Percentiles rank a stretch among this genome's conserved stretches.
Conservation (phyloP, 1,140 invertebrate species). For the Penaeus vannamei region DNA sequence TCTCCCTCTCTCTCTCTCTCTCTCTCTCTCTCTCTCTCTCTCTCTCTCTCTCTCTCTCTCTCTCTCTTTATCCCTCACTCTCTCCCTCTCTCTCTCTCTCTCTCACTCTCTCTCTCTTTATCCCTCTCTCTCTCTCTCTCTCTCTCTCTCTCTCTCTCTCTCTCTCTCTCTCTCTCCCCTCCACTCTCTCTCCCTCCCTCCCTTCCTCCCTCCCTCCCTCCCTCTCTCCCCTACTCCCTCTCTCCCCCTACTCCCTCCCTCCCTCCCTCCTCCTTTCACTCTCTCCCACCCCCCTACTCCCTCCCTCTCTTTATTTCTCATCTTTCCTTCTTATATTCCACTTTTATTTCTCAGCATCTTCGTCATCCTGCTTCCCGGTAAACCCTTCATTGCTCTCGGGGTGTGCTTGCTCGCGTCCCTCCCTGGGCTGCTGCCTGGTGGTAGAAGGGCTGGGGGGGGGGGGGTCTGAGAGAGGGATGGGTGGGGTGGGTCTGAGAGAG, state of each 20-base stretch:
- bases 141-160: background rate
- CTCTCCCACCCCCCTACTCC: background rate
- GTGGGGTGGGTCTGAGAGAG: background rate
- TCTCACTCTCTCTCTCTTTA: background rate
- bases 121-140: background rate
- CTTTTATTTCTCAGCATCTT: background rate
- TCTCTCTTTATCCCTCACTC: background rate
- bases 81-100: background rate
- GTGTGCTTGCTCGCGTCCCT: constrained; percentile 56
- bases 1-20: background rate
- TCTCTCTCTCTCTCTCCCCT: background rate
- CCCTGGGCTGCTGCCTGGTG: constrained; percentile 55
- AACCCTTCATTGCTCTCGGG: background rate
- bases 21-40: background rate
- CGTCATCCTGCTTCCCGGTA: background rate
- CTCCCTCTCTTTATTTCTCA: background rate
- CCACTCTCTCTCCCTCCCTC: background rate
- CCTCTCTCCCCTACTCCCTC: background rate
- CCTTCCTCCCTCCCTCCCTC: background rate
- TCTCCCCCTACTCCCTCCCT: background rate
- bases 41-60: constrained; percentile 15
- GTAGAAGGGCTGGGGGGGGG: constrained; percentile 32
- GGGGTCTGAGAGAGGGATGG: background rate
- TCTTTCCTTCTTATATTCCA: background rate
- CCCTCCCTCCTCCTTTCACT: background rate